phyloP scores from a whole-genome alignment of 2,113 vertebrate genomes.

The Peucedramus taeniatus region DNA sequence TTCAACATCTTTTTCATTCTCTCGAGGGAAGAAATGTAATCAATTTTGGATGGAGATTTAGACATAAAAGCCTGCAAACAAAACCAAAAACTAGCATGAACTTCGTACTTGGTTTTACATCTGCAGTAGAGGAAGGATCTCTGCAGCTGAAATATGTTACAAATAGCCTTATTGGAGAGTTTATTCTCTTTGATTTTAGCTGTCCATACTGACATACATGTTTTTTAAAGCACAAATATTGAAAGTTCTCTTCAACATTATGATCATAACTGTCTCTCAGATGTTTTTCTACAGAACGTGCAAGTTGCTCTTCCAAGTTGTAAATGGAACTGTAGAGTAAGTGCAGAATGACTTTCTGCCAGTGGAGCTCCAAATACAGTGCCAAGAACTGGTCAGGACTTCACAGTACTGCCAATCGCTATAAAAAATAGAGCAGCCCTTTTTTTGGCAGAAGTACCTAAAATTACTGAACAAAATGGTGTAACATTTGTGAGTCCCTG shows the following conservation, averaged over 20 bases:
- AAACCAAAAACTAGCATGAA: background rate
- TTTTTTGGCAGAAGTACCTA: background rate
- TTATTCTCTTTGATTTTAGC: background rate
- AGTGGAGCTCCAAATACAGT: background rate
- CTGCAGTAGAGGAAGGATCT: background rate
- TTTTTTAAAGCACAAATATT: background rate
- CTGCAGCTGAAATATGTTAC: background rate
- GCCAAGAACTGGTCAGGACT: background rate
- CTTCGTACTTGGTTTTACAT: background rate
- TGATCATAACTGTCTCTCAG: background rate
- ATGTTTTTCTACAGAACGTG: background rate
- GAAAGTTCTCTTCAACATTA: background rate
- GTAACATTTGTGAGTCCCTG: background rate
- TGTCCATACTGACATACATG: background rate
- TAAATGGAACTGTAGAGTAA: background rate
- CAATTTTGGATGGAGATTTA: background rate
- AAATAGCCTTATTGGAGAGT: background rate
- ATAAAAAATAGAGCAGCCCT: background rate
- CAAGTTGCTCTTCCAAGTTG: background rate
- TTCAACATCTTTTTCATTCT: background rate
- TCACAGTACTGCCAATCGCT: background rate
- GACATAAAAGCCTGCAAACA: background rate
- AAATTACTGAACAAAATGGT: background rate
- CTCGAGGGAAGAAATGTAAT: background rate
- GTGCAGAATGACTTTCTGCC: background rate